Evolutionary conservation across 2,113 vertebrate genomes (phyloP).

Genomic region (Macrotis lagotis): DNA sequence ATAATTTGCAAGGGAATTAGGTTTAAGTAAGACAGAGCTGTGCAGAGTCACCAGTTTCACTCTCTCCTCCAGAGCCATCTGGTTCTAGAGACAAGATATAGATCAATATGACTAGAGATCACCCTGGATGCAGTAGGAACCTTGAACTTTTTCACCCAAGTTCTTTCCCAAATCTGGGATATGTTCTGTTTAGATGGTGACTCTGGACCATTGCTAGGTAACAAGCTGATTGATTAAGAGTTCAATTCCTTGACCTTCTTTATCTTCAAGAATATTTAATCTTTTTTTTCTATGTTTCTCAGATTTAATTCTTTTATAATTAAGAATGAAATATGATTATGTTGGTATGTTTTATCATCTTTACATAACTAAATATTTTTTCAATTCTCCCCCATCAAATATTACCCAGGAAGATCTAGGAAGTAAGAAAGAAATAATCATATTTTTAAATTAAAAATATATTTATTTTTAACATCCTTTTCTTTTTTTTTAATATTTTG

Average conservation of each 20-base stretch:
- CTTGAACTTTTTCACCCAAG: no score
- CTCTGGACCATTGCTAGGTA: not conserved
- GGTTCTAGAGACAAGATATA: no score
- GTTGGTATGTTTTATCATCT: not conserved
- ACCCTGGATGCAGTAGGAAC: no score
- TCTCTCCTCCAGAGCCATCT: no score
- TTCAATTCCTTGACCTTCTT: constrained; percentile 63
- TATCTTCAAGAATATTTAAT: constrained; percentile 40
- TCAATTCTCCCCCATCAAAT: not conserved
- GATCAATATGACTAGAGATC: no score
- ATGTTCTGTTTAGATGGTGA: not conserved
- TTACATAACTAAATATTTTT: not conserved
- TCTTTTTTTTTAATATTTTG: not conserved
- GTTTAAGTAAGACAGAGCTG: no score
- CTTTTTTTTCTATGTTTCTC: constrained; percentile 64
- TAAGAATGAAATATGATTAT: constrained; percentile 67
- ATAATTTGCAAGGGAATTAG: no score
- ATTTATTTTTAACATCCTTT: not conserved
- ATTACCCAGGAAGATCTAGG: not conserved
- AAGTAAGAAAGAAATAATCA: not conserved
- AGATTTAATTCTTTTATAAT: constrained; percentile 62
- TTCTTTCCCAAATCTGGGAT: not conserved
- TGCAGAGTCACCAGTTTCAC: no score
- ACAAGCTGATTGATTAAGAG: constrained; percentile 13
- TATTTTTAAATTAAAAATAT: not conserved